Percentiles rank a stretch among this genome's conserved stretches.
Conservation (phyloP, 2,113 vertebrate species). For the Istiophorus platypterus region DNA sequence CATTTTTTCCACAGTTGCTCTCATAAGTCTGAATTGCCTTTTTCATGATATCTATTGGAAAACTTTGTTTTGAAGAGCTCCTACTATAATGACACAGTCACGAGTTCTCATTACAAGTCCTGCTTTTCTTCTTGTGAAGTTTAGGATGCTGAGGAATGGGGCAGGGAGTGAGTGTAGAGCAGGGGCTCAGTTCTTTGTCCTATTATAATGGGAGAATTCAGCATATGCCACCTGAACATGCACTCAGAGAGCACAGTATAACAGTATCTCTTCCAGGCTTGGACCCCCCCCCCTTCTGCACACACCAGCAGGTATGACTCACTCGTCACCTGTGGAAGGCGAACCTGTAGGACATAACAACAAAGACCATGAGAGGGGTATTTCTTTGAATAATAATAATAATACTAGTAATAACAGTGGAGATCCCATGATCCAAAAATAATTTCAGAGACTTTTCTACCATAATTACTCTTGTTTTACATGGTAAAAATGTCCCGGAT, state of each 20-base stretch:
- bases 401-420: too few relatives aligned
- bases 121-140: neutral
- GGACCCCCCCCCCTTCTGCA: conserved; percentile 56
- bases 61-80: neutral
- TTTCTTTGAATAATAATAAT: neutral
- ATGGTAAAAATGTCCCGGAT: too few relatives aligned
- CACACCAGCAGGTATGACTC: conserved; percentile 80
- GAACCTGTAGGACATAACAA: conserved; percentile 51
- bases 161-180: neutral
- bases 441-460: too few relatives aligned
- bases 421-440: too few relatives aligned
- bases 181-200: neutral
- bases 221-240: neutral
- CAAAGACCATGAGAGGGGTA: neutral
- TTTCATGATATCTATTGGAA: neutral
- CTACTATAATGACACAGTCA: neutral
- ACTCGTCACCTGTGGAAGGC: conserved; percentile 71
- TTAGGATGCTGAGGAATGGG: neutral
- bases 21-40: neutral
- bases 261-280: conserved; percentile 61
- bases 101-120: neutral
- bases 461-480: too few relatives aligned
- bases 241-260: conserved; percentile 62
- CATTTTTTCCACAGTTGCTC: conserved; percentile 16
- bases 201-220: conserved; percentile 13